Percentiles rank a stretch among this genome's conserved stretches.
These are phyloP conservation scores for Zophobas morio DNA, from an alignment of 1,140 invertebrate genomes.

Conservation along the genomic window DNA sequence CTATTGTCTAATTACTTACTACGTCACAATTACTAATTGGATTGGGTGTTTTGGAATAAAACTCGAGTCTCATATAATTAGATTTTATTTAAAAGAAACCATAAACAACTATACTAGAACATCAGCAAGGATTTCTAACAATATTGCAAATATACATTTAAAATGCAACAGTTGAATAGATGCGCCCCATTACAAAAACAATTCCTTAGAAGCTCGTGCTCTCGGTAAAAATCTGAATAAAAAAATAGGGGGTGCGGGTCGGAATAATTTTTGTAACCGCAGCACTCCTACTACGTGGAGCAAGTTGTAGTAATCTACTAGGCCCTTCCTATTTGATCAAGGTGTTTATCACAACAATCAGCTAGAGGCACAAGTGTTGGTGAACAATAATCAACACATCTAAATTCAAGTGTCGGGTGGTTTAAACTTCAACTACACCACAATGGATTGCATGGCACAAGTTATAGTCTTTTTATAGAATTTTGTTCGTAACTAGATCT, in stretches of 20 bases:
- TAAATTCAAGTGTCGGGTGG: constrained; percentile 29
- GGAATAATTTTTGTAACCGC: constrained; percentile 29
- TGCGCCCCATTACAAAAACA: constrained; percentile 9
- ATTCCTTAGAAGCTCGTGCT: constrained; percentile 37
- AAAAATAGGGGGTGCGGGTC: constrained; percentile 19
- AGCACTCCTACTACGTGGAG: constrained; percentile 2
- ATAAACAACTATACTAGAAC: constrained; percentile 27
- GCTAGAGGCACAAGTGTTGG: constrained; percentile 45
- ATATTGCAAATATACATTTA: constrained; percentile 24
- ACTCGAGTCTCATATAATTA: constrained; percentile 10
- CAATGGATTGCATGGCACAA: constrained; percentile 43
- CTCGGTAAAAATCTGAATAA: constrained; percentile 16
- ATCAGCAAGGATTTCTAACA: constrained; percentile 28
- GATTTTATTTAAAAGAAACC: constrained; percentile 37
- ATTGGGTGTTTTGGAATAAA: neutral
- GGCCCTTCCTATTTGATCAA: constrained; percentile 14
- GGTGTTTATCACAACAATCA: constrained; percentile 45
- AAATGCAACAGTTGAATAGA: constrained; percentile 23
- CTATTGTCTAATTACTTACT: no score
- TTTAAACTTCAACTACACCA: constrained; percentile 41
- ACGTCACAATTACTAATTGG: no score
- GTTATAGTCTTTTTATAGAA: constrained; percentile 41
- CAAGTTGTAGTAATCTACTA: constrained; percentile 20
- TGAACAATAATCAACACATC: constrained; percentile 46
- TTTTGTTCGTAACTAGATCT: constrained; percentile 27